These are phyloP conservation scores for Cabera pusaria DNA, from an alignment of 2,888 invertebrate species.

Conservation along the genomic window DNA sequence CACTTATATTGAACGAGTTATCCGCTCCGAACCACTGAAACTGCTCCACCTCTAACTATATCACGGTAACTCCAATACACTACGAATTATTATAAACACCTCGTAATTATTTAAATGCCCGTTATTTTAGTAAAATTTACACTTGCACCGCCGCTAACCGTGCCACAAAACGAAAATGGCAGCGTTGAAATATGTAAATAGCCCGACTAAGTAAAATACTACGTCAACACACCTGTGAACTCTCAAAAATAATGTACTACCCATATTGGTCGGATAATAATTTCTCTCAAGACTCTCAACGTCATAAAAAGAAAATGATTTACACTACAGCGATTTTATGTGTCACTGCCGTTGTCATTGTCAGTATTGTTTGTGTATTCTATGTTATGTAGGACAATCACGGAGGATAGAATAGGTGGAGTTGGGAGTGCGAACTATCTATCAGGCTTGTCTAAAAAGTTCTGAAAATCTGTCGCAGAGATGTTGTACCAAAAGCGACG, in stretches of 20 bases:
- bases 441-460: too few species aligned
- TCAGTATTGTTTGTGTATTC: too few species aligned
- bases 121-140: conserved; percentile 54
- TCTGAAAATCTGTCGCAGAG: too few species aligned
- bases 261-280: conserved; percentile 35
- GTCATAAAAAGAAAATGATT: conserved; percentile 1
- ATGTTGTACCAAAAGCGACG: too few species aligned
- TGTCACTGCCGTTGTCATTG: background rate
- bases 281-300: conserved; percentile 14
- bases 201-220: conserved; percentile 30
- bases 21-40: conserved; percentile 49
- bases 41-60: conserved; percentile 39
- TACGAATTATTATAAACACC: conserved; percentile 47
- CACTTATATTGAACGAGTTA: conserved; percentile 69
- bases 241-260: too few species aligned
- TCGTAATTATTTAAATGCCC: conserved; percentile 46
- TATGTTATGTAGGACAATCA: too few species aligned
- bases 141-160: conserved; percentile 70
- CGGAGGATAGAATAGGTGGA: too few species aligned
- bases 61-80: conserved; percentile 49
- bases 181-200: conserved; percentile 63
- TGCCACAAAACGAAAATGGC: conserved; percentile 83
- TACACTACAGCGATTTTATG: conserved; percentile 8
- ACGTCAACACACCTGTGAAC: conserved; percentile 6
- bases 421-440: too few species aligned